A percentile compares a stretch with the other conserved stretches of the same genome.
Evolutionary conservation across 2,888 invertebrate species (phyloP).

Genomic region (Pilophorus perplexus): DNA sequence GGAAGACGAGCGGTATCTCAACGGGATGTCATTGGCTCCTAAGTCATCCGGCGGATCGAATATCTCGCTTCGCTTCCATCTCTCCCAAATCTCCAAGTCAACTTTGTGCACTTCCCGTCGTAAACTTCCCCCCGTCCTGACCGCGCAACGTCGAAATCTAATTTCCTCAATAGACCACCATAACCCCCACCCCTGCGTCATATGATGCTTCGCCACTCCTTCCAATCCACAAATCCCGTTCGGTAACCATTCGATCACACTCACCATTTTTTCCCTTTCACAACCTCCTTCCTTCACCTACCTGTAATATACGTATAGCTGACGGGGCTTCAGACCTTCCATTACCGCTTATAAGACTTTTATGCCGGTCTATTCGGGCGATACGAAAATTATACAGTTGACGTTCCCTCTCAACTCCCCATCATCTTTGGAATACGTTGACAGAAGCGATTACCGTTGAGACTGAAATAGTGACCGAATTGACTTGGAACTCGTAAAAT

Average conservation of each 20-base stretch:
- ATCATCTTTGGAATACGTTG: too few species aligned
- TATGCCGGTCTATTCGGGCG: neutral
- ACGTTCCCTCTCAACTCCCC: too few species aligned
- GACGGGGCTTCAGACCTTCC: neutral
- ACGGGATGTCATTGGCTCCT: too few species aligned
- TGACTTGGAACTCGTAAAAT: too few species aligned
- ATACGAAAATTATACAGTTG: conserved; percentile 3
- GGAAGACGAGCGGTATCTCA: too few species aligned
- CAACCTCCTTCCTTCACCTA: neutral
- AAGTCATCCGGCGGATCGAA: too few species aligned
- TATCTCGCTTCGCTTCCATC: too few species aligned
- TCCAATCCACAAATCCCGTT: neutral
- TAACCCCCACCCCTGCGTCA: neutral
- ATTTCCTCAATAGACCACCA: conserved; percentile 15
- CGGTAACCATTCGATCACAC: neutral
- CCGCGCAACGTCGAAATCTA: conserved; percentile 7
- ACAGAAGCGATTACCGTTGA: too few species aligned
- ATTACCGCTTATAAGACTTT: conserved; percentile 11
- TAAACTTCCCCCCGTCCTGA: neutral
- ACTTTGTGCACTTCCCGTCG: too few species aligned
- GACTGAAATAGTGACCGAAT: too few species aligned
- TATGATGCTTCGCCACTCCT: neutral
- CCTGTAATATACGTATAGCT: conserved; percentile 4
- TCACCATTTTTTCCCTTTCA: neutral
- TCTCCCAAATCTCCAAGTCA: too few species aligned